Evolutionary conservation across 2,888 invertebrate genomes (phyloP).

Genomic region (Chrysolina haemoptera): DNA sequence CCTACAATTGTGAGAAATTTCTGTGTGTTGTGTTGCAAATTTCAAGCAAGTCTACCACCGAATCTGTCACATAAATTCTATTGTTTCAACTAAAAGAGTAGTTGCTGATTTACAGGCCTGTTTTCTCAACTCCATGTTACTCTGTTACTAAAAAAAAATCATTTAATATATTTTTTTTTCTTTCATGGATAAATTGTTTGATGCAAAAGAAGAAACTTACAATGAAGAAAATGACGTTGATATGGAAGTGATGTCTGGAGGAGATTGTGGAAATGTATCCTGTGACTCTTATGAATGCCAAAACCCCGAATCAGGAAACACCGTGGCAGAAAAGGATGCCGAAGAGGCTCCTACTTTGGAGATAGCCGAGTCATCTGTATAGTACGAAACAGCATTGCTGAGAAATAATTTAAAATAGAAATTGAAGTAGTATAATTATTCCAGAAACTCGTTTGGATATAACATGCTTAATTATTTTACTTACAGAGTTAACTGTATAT

Average conservation of each 20-base stretch:
- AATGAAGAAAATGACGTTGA: slow-evolving; percentile 90
- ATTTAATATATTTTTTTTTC: too few species aligned
- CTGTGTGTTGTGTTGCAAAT: too few species aligned
- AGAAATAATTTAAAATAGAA: background rate
- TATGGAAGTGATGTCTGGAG: slow-evolving; percentile 87
- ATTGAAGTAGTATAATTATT: background rate
- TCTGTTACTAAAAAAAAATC: too few species aligned
- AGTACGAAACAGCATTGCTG: background rate
- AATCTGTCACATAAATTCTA: too few species aligned
- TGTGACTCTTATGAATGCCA: slow-evolving; percentile 56
- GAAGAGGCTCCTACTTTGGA: slow-evolving; percentile 48
- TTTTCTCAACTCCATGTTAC: too few species aligned
- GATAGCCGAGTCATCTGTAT: slow-evolving; percentile 11
- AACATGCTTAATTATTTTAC: too few species aligned
- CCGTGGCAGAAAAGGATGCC: slow-evolving; percentile 64
- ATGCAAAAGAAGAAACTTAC: slow-evolving; percentile 74
- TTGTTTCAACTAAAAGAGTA: too few species aligned
- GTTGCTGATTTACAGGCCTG: too few species aligned
- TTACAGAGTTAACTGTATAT: too few species aligned
- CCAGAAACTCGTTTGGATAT: too few species aligned
- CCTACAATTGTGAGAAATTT: too few species aligned
- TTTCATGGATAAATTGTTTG: background rate
- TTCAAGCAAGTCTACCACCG: too few species aligned
- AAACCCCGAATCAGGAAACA: slow-evolving; percentile 59
- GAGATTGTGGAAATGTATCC: slow-evolving; percentile 58